These are phyloP conservation scores for Ceraclea dissimilis DNA, from an alignment of 2,888 invertebrate genomes.

Conservation along the genomic window DNA sequence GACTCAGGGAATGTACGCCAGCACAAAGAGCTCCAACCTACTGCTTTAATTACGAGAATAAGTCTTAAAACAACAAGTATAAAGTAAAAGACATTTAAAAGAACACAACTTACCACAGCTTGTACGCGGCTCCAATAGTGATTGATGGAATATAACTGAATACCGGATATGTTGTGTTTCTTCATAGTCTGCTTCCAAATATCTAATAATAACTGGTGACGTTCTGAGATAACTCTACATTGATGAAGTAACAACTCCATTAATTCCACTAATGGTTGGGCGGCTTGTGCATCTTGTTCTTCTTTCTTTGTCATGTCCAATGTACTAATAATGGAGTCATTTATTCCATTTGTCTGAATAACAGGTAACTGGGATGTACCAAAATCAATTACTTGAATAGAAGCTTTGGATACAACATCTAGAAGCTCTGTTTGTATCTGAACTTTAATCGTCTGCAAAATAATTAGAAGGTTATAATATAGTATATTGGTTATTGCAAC, in stretches of 20 bases:
- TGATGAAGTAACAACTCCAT: constrained; percentile 71
- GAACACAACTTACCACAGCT: constrained; percentile 72
- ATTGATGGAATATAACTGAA: constrained; percentile 58
- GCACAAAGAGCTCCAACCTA: too few relatives aligned
- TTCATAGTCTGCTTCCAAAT: constrained; percentile 56
- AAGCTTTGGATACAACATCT: constrained; percentile 70
- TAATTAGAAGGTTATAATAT: background rate
- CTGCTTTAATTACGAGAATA: too few relatives aligned
- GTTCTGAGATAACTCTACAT: constrained; percentile 71
- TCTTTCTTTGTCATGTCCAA: constrained; percentile 18
- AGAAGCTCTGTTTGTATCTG: constrained; percentile 77
- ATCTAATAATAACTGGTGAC: constrained; percentile 63
- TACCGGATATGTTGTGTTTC: constrained; percentile 44
- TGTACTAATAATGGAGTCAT: constrained; percentile 9
- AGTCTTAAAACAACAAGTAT: too few relatives aligned
- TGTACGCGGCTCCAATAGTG: constrained; percentile 90
- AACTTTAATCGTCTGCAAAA: constrained; percentile 64
- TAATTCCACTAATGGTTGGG: constrained; percentile 51
- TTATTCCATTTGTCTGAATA: constrained; percentile 3
- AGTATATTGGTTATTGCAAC: background rate
- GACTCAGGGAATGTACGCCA: too few relatives aligned
- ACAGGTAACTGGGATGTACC: constrained; percentile 38
- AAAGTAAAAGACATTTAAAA: too few relatives aligned
- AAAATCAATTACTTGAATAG: constrained; percentile 65
- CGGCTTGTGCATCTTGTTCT: constrained; percentile 28